These are phyloP conservation scores for Lycorma delicatula DNA, from an alignment of 1,140 invertebrate species.

Conservation along the genomic window DNA sequence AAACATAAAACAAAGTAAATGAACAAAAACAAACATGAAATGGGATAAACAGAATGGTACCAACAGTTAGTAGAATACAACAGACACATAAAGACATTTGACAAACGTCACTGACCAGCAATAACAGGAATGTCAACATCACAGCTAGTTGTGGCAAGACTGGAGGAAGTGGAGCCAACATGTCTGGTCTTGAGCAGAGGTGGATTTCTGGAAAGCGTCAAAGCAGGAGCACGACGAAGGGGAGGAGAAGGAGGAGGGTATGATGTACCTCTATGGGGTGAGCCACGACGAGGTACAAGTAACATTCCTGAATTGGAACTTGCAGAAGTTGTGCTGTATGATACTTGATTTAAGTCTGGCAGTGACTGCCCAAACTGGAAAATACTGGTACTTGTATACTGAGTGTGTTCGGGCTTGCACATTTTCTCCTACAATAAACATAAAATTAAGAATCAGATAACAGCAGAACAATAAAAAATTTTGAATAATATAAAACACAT, in stretches of 20 bases:
- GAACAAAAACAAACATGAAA: too few species aligned
- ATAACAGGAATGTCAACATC: constrained; percentile 41
- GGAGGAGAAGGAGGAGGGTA: constrained; percentile 69
- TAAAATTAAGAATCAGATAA: too few species aligned
- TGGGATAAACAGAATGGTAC: too few species aligned
- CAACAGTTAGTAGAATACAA: too few species aligned
- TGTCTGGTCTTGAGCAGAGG: constrained; percentile 61
- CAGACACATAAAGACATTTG: too few species aligned
- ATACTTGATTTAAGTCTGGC: constrained; percentile 55
- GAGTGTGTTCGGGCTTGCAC: constrained; percentile 57
- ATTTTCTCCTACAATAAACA: constrained; percentile 35
- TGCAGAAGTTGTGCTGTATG: constrained; percentile 40
- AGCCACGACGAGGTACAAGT: constrained; percentile 40
- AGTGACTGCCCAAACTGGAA: constrained; percentile 58
- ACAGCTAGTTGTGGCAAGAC: constrained; percentile 29
- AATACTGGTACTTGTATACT: constrained; percentile 60
- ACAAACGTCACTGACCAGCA: constrained; percentile 30
- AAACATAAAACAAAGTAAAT: too few species aligned
- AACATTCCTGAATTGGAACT: constrained; percentile 40
- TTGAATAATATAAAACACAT: too few species aligned
- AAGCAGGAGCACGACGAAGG: constrained; percentile 54
- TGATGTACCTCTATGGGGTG: constrained; percentile 52
- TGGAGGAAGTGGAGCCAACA: constrained; percentile 22
- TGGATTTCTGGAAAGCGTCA: constrained; percentile 62
- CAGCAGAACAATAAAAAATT: too few species aligned